A percentile compares a stretch with the other conserved stretches of the same genome.
Evolutionary conservation across 2,888 invertebrate species (phyloP).

Genomic region (Serripes groenlandicus): DNA sequence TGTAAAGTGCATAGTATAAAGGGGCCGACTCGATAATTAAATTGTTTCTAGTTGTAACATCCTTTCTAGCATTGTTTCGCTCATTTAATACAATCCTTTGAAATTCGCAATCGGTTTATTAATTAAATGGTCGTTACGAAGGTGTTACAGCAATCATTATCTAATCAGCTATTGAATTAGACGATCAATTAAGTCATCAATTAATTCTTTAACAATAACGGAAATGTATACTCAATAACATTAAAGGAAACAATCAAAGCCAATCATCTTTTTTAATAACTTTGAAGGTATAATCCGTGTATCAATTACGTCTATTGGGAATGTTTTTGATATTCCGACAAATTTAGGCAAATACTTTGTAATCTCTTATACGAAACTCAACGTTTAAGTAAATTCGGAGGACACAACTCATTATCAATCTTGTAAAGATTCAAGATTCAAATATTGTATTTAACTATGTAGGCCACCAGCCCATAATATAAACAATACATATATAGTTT

Average conservation of each 20-base stretch:
- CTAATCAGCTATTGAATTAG: not conserved
- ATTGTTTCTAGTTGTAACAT: not conserved
- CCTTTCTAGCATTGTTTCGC: not conserved
- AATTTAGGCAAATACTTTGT: too few relatives aligned
- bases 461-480: not conserved
- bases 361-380: too few relatives aligned
- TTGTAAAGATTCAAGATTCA: too few relatives aligned
- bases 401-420: too few relatives aligned
- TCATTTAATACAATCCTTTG: not conserved
- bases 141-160: not conserved
- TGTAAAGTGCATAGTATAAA: not conserved
- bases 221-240: constrained; percentile 8
- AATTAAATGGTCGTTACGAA: not conserved
- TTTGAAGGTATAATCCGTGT: too few relatives aligned
- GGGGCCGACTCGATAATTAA: not conserved
- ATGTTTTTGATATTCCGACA: too few relatives aligned
- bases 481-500: not conserved
- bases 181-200: not conserved
- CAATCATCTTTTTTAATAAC: too few relatives aligned
- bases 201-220: not conserved
- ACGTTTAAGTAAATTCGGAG: too few relatives aligned
- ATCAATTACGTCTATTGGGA: too few relatives aligned
- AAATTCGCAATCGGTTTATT: not conserved
- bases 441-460: not conserved
- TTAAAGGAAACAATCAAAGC: constrained; percentile 11